Evolutionary conservation across 2,888 invertebrate species (phyloP).

Genomic region (Heliothis peltigera): DNA sequence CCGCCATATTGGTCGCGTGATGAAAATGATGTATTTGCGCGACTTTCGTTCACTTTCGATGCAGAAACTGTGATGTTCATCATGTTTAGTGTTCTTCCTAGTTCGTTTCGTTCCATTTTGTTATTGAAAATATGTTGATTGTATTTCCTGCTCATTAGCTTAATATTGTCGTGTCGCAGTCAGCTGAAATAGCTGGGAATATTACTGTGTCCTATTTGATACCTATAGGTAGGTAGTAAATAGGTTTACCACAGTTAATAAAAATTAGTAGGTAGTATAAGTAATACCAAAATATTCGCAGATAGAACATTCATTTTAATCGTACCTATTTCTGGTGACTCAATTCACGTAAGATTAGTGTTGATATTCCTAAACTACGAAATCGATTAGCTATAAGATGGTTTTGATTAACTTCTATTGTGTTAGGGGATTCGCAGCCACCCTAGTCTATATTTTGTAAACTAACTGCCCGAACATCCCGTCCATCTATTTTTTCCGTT

Average conservation of each 20-base stretch:
- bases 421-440: conserved; percentile 74
- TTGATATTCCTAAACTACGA: conserved; percentile 42
- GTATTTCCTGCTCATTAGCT: conserved; percentile 45
- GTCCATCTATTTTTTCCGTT: conserved; percentile 88
- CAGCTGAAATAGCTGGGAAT: conserved; percentile 14
- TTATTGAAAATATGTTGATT: conserved; percentile 44
- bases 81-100: conserved; percentile 69
- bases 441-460: conserved; percentile 87
- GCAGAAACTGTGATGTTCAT: conserved; percentile 77
- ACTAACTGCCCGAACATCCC: conserved; percentile 83
- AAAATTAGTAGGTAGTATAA: too few relatives aligned
- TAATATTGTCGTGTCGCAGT: conserved; percentile 8
- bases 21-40: conserved; percentile 87
- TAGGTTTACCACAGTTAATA: too few relatives aligned
- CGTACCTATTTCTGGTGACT: too few relatives aligned
- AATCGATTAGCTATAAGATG: conserved; percentile 47
- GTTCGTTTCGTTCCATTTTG: conserved; percentile 63
- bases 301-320: too few relatives aligned
- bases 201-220: not conserved
- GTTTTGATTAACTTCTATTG: conserved; percentile 69
- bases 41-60: conserved; percentile 88
- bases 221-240: not conserved
- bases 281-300: too few relatives aligned
- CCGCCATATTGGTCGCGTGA: conserved; percentile 87
- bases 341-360: conserved; percentile 24